These are phyloP conservation scores for Mastomys coucha DNA, from an alignment of 2,113 vertebrate genomes.

Conservation along the genomic window DNA sequence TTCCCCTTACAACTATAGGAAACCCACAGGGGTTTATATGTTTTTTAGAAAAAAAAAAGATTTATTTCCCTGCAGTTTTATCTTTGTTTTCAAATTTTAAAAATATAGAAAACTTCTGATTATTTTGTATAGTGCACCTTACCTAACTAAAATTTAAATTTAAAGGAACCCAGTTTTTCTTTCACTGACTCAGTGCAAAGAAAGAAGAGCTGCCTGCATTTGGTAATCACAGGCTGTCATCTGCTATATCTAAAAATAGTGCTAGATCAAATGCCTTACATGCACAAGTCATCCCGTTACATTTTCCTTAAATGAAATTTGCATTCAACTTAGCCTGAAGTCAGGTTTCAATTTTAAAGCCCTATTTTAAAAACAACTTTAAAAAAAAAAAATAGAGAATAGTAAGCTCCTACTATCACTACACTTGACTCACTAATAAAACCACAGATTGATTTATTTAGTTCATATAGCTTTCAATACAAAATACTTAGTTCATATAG, in stretches of 20 bases:
- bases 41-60: neutral
- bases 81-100: slow-evolving; percentile 21
- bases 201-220: slow-evolving; percentile 87
- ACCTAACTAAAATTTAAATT: neutral
- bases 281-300: slow-evolving; percentile 86
- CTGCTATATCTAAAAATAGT: slow-evolving; percentile 94
- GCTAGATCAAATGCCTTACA: slow-evolving; percentile 82
- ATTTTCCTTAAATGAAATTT: slow-evolving; percentile 77
- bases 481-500: neutral
- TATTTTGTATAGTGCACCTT: neutral
- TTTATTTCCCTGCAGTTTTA: neutral
- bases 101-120: neutral
- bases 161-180: slow-evolving; percentile 37
- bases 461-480: neutral
- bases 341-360: slow-evolving; percentile 13
- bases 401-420: neutral
- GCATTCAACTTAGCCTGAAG: slow-evolving; percentile 47
- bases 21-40: neutral
- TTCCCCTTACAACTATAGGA: neutral
- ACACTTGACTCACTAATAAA: neutral
- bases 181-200: slow-evolving; percentile 75
- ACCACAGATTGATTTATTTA: neutral
- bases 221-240: slow-evolving; percentile 88
- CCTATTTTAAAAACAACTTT: neutral
- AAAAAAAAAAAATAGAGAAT: neutral